Conservation (phyloP, 2,888 invertebrate genomes). For the Agrenia bidenticulata region DNA sequence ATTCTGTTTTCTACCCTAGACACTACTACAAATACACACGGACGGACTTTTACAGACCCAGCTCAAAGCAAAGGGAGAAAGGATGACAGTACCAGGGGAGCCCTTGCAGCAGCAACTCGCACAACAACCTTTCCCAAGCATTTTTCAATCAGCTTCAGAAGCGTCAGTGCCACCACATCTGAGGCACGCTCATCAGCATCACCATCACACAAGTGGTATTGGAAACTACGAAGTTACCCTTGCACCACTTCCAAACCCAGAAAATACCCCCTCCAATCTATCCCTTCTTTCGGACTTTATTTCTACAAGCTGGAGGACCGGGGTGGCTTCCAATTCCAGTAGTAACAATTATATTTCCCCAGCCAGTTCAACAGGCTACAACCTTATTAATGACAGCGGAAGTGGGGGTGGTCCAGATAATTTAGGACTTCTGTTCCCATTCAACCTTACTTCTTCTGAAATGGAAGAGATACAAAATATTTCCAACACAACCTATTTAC, state of each 20-base stretch:
- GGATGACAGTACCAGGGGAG: background rate
- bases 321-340: slow-evolving; percentile 7
- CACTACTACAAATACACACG: background rate
- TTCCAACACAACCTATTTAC: background rate
- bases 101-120: background rate
- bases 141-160: background rate
- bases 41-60: background rate
- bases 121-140: slow-evolving; percentile 1
- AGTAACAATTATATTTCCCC: slow-evolving; percentile 13
- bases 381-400: background rate
- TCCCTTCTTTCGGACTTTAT: slow-evolving; percentile 16
- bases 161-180: slow-evolving; percentile 37
- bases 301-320: slow-evolving; percentile 2
- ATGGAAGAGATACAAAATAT: slow-evolving; percentile 23
- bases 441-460: slow-evolving; percentile 16
- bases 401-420: slow-evolving; percentile 11
- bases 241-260: background rate
- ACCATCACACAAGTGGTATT: slow-evolving; percentile 39
- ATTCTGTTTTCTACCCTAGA: too few species aligned
- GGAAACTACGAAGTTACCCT: slow-evolving; percentile 26
- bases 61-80: background rate
- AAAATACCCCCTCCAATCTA: slow-evolving; percentile 17
- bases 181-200: slow-evolving; percentile 33
- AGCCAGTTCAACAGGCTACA: background rate
- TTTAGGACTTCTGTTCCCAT: background rate